Base-by-base conservation (phyloP, 2,113 vertebrate species). In the Pampusana beccarii region DNA sequence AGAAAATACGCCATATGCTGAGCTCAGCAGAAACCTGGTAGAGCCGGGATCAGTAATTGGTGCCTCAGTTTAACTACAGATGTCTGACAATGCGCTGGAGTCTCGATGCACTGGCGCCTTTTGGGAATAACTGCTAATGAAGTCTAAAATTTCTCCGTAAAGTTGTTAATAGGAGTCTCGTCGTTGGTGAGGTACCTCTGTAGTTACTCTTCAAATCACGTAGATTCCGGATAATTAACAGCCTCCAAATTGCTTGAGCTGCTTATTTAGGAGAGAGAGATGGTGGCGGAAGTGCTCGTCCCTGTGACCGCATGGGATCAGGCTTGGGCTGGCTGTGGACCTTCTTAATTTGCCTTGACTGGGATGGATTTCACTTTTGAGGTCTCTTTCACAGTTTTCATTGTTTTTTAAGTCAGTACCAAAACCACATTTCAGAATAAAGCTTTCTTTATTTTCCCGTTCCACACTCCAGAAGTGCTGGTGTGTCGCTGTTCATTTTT, bases 71-170 rank as follows among this genome's bases (percentile, higher is more conserved):
- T 78, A 79, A 84, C 61, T 91, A 57, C 46, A 28, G 48, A 60
- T 60, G 34, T 92, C 60, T 88, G 75, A 46, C 53, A 67, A 36
- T 13, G 31, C 1, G 4, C 70, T 2, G 1, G 36, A 56, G 80
- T 80, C 90, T 86, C 71, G 0, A 5, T 14, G 50, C 71, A 70
- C 42, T 0, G 0, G 33, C 42, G 20, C 19, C 80, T 71, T 90
- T 84, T n/a, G 88, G 85, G 72, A 94, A 67, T 86, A 90, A n/a
- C n/a, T 66, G 42, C 61, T 96, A 90, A 94, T 86, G 69, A 94
- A 92, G 42, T 91, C 60, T 93, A 75, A 93, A 94, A 88, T 92
- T 61, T 80, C 79, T 64, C 10, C 0, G 42, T 78, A 93, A 92
- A 86, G 51, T 95, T 90, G 18, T 60, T 88, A 93, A 88, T 88